Evolutionary conservation across 2,797 vertebrate genomes (phyloP).

Genomic region (Halcyon chelicuti): DNA sequence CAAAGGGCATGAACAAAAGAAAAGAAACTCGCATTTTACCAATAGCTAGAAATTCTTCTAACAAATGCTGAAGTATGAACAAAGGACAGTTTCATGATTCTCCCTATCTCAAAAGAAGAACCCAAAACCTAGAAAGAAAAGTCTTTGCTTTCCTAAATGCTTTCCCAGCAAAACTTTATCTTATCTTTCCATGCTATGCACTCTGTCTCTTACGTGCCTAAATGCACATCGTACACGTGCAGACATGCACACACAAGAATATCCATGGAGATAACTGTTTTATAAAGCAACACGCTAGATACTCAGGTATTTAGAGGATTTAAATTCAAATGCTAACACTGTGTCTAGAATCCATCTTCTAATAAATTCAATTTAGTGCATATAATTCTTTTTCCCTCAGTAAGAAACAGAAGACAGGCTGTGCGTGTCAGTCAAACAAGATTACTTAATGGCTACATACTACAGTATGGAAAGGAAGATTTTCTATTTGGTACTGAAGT

Average conservation of each 20-base stretch:
- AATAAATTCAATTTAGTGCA: background rate
- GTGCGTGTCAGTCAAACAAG: background rate
- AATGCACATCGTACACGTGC: background rate
- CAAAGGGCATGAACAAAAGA: background rate
- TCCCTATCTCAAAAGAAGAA: too few species aligned
- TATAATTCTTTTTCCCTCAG: background rate
- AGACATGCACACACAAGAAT: background rate
- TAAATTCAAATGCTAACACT: background rate
- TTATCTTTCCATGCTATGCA: background rate
- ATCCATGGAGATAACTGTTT: background rate
- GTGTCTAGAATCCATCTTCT: background rate
- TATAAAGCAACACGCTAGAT: background rate
- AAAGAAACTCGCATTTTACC: background rate
- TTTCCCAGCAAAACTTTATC: background rate
- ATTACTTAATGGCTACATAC: background rate
- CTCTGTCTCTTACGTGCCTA: background rate
- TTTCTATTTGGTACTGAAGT: background rate
- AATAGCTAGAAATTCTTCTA: background rate
- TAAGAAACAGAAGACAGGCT: background rate
- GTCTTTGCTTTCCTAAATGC: background rate
- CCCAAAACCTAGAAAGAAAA: background rate
- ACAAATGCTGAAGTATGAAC: background rate
- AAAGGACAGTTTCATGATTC: too few species aligned
- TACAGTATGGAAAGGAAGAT: background rate
- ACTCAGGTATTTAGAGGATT: background rate